phyloP scores from a whole-genome alignment of 2,888 invertebrate species.

The Melangyna quadrimaculata region DNA sequence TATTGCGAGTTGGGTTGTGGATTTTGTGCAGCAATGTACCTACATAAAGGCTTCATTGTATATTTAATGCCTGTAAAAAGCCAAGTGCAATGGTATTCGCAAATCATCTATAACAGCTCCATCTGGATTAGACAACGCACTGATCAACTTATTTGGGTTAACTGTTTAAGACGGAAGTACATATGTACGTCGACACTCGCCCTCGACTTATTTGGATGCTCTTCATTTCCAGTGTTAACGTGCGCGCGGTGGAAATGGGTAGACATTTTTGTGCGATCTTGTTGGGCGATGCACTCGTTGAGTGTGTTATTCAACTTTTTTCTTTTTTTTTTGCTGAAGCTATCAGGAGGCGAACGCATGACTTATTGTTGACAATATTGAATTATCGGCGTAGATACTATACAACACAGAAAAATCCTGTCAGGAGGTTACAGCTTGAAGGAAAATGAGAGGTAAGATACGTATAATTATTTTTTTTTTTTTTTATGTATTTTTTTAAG shows the following conservation, averaged over 20 bases:
- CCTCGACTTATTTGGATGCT: constrained; percentile 17
- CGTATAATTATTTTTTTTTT: neutral
- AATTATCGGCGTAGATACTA: neutral
- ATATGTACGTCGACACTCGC: neutral
- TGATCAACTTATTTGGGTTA: constrained; percentile 59
- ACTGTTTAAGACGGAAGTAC: constrained; percentile 54
- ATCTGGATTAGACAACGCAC: constrained; percentile 13
- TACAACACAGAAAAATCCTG: constrained; percentile 12
- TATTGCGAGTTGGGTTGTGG: neutral
- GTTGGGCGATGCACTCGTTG: neutral
- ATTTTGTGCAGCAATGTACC: constrained; percentile 8
- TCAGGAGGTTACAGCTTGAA: neutral
- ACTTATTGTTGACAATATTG: constrained; percentile 13
- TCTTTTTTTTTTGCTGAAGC: neutral
- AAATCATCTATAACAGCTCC: neutral
- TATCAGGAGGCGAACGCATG: neutral
- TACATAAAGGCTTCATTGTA: neutral
- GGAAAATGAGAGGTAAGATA: constrained; percentile 8
- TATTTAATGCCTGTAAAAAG: neutral
- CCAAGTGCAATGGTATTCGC: neutral
- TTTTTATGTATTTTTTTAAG: accelerated
- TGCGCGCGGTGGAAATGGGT: constrained; percentile 31
- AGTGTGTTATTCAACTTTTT: constrained; percentile 27
- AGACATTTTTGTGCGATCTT: neutral
- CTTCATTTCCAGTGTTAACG: constrained; percentile 17